A percentile compares a stretch with the other conserved stretches of the same genome.
Conservation (phyloP, 2,888 invertebrate genomes). For the Hemaris fuciformis region DNA sequence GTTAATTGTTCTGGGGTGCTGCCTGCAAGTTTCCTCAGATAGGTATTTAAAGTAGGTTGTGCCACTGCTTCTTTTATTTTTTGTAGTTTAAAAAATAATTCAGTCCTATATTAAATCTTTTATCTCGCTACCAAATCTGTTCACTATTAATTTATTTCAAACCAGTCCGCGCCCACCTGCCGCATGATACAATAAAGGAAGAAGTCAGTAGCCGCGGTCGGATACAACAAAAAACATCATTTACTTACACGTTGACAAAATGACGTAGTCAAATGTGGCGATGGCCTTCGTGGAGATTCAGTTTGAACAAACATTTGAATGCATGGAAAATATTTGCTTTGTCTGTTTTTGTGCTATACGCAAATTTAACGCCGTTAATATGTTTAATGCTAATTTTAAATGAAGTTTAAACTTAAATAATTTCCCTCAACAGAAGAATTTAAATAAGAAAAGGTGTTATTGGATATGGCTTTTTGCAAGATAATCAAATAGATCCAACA, state of each 20-base stretch:
- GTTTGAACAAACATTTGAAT: neutral
- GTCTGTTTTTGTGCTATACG: no score
- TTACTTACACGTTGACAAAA: neutral
- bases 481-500: no score
- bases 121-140: neutral
- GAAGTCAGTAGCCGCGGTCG: conserved; percentile 6
- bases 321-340: neutral
- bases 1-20: neutral
- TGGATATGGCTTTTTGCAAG: no score
- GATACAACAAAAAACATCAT: neutral
- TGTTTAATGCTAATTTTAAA: no score
- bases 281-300: neutral
- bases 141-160: conserved; percentile 32
- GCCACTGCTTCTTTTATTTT: neutral
- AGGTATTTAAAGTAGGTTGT: neutral
- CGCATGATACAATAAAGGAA: conserved; percentile 38
- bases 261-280: neutral
- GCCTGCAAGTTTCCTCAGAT: neutral
- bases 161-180: conserved; percentile 52
- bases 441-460: no score
- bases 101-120: neutral
- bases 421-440: neutral
- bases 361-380: no score
- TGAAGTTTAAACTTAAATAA: neutral
- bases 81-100: neutral